Base-by-base conservation (phyloP, 2,797 vertebrate species). In the Manis javanica region DNA sequence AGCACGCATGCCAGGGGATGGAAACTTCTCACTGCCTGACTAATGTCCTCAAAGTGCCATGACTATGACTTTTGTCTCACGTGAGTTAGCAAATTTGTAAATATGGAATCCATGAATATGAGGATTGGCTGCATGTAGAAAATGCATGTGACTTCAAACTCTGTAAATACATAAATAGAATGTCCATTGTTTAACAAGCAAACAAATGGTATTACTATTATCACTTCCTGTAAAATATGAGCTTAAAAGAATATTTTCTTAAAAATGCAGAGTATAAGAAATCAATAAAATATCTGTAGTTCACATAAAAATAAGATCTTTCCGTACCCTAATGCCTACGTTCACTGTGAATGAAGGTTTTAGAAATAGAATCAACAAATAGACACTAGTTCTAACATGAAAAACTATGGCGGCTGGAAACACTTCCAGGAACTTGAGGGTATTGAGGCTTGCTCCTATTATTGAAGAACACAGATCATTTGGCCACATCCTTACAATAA, bases 301-400 rank as follows among this genome's bases (percentile, higher is more conserved):
- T 92, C 21, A 42, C 16, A 94, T 37, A 78, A 37, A 95, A 95
- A 90, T 63, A 77, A 86, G 49, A 14, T 87, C 46, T 88, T 85
- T 90, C 5, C 84, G 13, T 87, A 59, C 13, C 14, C 81, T 83
- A 49, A 46, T 31, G 18, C 7, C 37, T 49, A 77, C 59, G 89
- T 93, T 96, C 57, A 84, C 53, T 46, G 13, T 34, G 24, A 9
- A 59, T 77, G 69, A 92, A 96, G 51, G 37, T 78, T 95, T 90
- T 74, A 63, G 69, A 96, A 95, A 88, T 74, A 63, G 69, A 96
- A 95, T 71, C 42, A 92, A 90, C 23, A 92, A 59, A 84, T 68
- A 46, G 59, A 81, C 3, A 90, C 8, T 13, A 90, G 51, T 42
- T 75, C 37, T n/a, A 90, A n/a, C 29, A 49, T 34, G 46, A 61